Evolutionary conservation across 1,140 invertebrate genomes (phyloP).

Genomic region (Calliopsis andreniformis): DNA sequence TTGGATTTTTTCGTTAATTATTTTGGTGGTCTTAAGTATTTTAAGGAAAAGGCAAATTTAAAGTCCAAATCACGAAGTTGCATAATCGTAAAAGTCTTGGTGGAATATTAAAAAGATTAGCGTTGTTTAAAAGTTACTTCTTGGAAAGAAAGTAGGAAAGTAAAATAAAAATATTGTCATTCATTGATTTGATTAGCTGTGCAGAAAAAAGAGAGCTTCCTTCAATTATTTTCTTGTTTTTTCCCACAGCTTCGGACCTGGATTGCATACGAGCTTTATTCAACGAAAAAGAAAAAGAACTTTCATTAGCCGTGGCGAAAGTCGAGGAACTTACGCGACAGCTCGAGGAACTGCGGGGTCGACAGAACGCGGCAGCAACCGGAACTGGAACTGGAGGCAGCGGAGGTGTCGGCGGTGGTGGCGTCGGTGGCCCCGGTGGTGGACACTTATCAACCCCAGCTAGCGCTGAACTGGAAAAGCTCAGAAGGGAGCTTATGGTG

Average conservation of each 20-base stretch:
- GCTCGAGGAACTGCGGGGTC: slow-evolving; percentile 92
- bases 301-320: slow-evolving; percentile 96
- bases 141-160: no score
- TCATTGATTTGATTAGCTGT: background rate
- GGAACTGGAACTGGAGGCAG: slow-evolving; percentile 73
- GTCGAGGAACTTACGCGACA: slow-evolving; percentile 97
- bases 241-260: slow-evolving; percentile 91
- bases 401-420: slow-evolving; percentile 75
- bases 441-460: slow-evolving; percentile 86
- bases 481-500: slow-evolving; percentile 94
- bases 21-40: no score
- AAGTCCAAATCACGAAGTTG: no score
- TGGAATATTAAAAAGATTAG: no score
- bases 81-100: no score
- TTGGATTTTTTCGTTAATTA: no score
- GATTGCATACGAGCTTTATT: slow-evolving; percentile 97
- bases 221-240: background rate
- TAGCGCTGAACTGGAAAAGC: slow-evolving; percentile 93
- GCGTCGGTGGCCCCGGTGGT: slow-evolving; percentile 68
- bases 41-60: no score
- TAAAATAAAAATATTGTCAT: no score
- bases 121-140: no score
- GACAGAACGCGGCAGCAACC: slow-evolving; percentile 77
- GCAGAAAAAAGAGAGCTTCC: background rate
- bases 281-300: slow-evolving; percentile 98